Conservation (phyloP, 53 echinoderm and acorn worm species). For the Arbacia lixula region DNA sequence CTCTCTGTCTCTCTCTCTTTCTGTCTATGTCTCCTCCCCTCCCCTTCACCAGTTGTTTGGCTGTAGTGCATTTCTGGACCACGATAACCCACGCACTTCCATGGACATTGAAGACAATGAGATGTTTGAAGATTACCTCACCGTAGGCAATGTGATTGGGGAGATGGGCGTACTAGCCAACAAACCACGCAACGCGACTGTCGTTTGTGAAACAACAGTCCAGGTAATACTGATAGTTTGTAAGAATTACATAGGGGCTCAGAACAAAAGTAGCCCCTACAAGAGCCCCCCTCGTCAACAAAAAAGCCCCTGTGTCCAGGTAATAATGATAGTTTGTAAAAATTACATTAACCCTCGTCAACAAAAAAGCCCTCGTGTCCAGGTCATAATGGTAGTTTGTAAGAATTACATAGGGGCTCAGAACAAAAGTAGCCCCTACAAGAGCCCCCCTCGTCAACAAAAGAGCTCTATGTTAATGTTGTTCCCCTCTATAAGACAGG, state of each 20-base stretch:
- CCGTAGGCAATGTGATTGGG: slow-evolving; percentile 91
- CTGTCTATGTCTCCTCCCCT: too few species aligned
- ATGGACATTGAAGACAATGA: neutral
- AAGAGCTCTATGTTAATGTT: too few species aligned
- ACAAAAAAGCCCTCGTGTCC: too few species aligned
- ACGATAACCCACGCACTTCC: slow-evolving; percentile 68
- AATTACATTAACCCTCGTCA: too few species aligned
- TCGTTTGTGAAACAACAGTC: slow-evolving; percentile 86
- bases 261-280: too few species aligned
- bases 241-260: too few species aligned
- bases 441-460: neutral
- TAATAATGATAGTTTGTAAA: too few species aligned
- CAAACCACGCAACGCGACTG: slow-evolving; percentile 85
- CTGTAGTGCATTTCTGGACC: slow-evolving; percentile 74
- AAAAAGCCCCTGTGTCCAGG: neutral
- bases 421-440: too few species aligned
- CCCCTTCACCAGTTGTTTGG: slow-evolving; percentile 85
- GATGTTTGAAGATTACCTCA: slow-evolving; percentile 90
- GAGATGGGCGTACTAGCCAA: slow-evolving; percentile 91
- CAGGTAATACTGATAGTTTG: slow-evolving; percentile 77
- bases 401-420: too few species aligned
- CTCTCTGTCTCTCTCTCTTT: neutral
- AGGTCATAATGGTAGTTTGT: too few species aligned
- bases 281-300: neutral
- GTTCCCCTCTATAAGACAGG: too few species aligned